Evolutionary conservation across 1,140 invertebrate species (phyloP).

Genomic region (Aradophagus sp.): DNA sequence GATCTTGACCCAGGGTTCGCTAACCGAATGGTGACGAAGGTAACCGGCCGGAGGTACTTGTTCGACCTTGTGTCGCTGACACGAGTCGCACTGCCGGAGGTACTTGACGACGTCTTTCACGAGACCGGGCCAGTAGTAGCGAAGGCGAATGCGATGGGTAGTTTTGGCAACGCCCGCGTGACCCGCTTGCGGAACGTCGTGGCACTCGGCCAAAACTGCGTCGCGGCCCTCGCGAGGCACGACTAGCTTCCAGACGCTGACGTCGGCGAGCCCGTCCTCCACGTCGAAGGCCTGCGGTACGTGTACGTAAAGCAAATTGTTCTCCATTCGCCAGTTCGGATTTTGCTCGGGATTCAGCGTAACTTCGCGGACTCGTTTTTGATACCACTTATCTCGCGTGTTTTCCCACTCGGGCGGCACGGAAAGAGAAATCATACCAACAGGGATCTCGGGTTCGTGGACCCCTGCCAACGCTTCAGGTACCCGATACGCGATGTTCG

Average conservation of each 20-base stretch:
- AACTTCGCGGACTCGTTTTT: not conserved
- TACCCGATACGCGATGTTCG: not conserved
- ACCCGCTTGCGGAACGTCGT: conserved; percentile 40
- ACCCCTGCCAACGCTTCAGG: not conserved
- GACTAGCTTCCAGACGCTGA: conserved; percentile 4
- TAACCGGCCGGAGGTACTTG: no score
- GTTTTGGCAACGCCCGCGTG: conserved; percentile 67
- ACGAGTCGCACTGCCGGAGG: no score
- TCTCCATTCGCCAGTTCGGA: not conserved
- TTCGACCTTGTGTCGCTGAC: no score
- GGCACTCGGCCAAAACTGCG: conserved; percentile 1
- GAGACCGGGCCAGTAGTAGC: conserved; percentile 41
- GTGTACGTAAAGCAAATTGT: not conserved
- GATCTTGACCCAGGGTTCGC: not conserved
- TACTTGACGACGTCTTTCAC: conserved; percentile 29
- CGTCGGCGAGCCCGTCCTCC: not conserved
- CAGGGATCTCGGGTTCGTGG: no score
- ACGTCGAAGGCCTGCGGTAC: not conserved
- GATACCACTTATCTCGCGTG: not conserved
- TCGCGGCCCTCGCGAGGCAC: not conserved
- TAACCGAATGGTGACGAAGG: no score
- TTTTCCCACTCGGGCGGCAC: not conserved
- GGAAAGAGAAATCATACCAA: not conserved
- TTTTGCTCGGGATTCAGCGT: not conserved
- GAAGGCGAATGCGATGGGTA: conserved; percentile 1